Base-by-base conservation (phyloP, 2,888 invertebrate species). In the Halictus ligatus region DNA sequence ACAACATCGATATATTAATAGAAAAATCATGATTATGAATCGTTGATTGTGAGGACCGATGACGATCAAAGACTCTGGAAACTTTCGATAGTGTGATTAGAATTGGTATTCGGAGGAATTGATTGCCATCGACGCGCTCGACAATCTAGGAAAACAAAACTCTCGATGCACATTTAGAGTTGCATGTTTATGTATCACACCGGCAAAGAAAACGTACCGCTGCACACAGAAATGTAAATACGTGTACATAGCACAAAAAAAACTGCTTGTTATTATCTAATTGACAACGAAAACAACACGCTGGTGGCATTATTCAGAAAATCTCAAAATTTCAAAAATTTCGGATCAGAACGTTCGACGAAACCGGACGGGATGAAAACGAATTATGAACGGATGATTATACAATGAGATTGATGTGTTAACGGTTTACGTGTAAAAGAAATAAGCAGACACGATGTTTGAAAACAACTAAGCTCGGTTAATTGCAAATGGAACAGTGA, bases 1-100 rank as follows among this genome's bases (percentile, higher is more conserved):
- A 89, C 75, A 85, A 87, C 82, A 85, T 67, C 74, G 75, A 80
- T 58, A 21, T 58, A 21, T 77, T n/a, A 80, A 60, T 79, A 69
- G 60, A 50, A 25, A 64, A 85, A 85, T 50, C 74, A 21, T 85
- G 43, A 71, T 60, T 10, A 48, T 79, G 72, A 76, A 76, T 3
- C 54, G 54, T 29, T 43, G 58, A 58, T n/a, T n/a, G n/a, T 12
- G 58, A 7, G 58, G 10, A 18, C 50, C 25, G 43, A 76, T 60
- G 64, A 48, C 78, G 78, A 75, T 64, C n/a, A 67, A 58, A 76
- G 18, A 40, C 50, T 50, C 43, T 15, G 18, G 8, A 35, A 50
- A 12, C 13, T 15, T 21, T 50, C 15, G 48, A 48, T 15, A 5
- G 48, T 48, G 15, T 5, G 12, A 48, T 5, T 48, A 15, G 48